These are phyloP conservation scores for Sinelater perroti DNA, from an alignment of 2,888 invertebrate genomes.

Conservation along the genomic window DNA sequence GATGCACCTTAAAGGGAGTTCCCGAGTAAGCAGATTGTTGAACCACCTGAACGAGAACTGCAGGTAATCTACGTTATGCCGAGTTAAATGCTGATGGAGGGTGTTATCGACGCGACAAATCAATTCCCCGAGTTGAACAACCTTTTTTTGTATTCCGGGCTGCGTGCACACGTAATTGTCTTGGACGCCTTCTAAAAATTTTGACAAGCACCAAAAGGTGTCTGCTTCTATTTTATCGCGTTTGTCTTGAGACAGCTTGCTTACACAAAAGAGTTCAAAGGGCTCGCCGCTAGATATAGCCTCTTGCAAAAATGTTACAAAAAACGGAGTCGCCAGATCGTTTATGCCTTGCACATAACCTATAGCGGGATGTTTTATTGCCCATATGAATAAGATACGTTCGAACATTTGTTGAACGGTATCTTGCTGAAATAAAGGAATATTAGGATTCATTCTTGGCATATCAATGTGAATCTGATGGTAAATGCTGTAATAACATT, in stretches of 20 bases:
- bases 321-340: constrained; percentile 98
- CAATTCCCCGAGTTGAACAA: constrained; percentile 93
- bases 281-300: constrained; percentile 77
- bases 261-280: constrained; percentile 89
- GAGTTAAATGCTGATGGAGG: constrained; percentile 89
- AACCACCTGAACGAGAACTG: constrained; percentile 99
- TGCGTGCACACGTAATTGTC: constrained; percentile 99
- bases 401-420: constrained; percentile 97
- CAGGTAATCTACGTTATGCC: constrained; percentile 95
- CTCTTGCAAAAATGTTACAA: constrained; percentile 97
- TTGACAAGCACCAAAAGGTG: constrained; percentile 98
- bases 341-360: constrained; percentile 99
- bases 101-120: constrained; percentile 94
- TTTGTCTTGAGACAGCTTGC: constrained; percentile 77
- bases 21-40: constrained; percentile 97
- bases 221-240: constrained; percentile 95
- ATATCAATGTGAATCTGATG: constrained; percentile 98
- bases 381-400: constrained; percentile 98
- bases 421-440: constrained; percentile 94
- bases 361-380: constrained; percentile 97
- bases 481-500: constrained; percentile 91
- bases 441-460: constrained; percentile 97
- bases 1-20: constrained; percentile 96
- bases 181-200: constrained; percentile 97
- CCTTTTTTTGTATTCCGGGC: constrained; percentile 98